Conservation (phyloP, 2,888 invertebrate genomes). For the Gastrophysa polygoni region DNA sequence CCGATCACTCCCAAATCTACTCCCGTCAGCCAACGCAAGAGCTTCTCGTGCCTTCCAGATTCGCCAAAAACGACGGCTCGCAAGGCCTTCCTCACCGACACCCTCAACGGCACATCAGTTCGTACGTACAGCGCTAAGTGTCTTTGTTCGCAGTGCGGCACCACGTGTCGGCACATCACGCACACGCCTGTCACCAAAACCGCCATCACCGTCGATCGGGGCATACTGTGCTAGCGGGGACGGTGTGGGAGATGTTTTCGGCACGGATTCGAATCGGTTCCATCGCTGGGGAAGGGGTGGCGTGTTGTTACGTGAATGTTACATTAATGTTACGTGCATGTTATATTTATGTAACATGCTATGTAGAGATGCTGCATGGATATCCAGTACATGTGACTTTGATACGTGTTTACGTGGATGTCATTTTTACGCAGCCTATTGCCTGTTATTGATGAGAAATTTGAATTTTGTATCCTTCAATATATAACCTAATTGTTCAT, state of each 20-base stretch:
- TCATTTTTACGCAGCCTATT: too few species aligned
- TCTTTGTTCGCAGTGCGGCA: conserved; percentile 59
- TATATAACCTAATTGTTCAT: too few species aligned
- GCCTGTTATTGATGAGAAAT: too few species aligned
- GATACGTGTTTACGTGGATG: too few species aligned
- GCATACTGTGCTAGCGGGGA: conserved; percentile 59
- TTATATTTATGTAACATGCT: conserved; percentile 5
- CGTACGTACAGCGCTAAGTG: conserved; percentile 55
- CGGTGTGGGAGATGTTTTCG: conserved; percentile 1
- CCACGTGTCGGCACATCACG: conserved; percentile 57
- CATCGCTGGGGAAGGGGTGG: not conserved
- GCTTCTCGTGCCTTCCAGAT: conserved; percentile 45
- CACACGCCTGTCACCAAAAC: conserved; percentile 57
- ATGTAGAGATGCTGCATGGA: too few species aligned
- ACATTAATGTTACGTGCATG: conserved; percentile 6
- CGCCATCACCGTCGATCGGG: conserved; percentile 59
- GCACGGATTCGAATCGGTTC: conserved; percentile 5
- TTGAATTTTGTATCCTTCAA: too few species aligned
- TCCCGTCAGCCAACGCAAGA: conserved; percentile 53
- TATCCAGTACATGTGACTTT: too few species aligned
- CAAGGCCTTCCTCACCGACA: conserved; percentile 48
- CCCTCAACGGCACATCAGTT: conserved; percentile 49
- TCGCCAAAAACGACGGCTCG: conserved; percentile 39
- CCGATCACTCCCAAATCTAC: conserved; percentile 42
- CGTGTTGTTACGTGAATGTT: conserved; percentile 5